These are phyloP conservation scores for Thera obeliscata DNA, from an alignment of 2,888 invertebrate species.

Conservation along the genomic window DNA sequence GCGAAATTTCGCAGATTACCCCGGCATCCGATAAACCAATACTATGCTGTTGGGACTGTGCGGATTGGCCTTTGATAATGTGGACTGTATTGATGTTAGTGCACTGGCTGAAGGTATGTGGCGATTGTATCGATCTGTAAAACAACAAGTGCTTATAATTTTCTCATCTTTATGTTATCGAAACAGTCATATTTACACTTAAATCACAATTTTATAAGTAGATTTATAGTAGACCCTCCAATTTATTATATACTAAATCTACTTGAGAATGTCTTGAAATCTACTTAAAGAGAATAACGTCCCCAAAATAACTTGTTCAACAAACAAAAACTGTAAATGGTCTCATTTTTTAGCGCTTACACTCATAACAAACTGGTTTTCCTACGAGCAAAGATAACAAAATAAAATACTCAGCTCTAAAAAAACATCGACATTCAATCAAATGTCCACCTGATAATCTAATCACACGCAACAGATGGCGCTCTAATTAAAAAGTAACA, in stretches of 20 bases:
- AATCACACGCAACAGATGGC: slow-evolving; percentile 43
- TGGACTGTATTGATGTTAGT: neutral
- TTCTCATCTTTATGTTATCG: no score
- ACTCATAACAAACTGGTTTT: neutral
- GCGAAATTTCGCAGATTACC: slow-evolving; percentile 79
- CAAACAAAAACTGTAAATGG: no score
- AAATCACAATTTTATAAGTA: no score
- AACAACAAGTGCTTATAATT: neutral
- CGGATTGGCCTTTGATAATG: slow-evolving; percentile 54
- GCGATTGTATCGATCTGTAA: neutral
- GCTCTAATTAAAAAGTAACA: slow-evolving; percentile 34
- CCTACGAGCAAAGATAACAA: neutral
- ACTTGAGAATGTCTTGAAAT: no score
- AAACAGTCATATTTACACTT: no score
- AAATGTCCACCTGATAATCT: slow-evolving; percentile 32
- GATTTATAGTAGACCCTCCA: no score
- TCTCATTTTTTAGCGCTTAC: neutral
- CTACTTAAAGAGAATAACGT: no score
- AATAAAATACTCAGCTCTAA: slow-evolving; percentile 2
- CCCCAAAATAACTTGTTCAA: no score
- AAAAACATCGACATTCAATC: slow-evolving; percentile 18
- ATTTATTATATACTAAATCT: no score
- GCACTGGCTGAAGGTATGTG: neutral
- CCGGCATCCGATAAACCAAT: slow-evolving; percentile 81
- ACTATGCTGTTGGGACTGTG: slow-evolving; percentile 60